A percentile compares a stretch with the other conserved stretches of the same genome.
Evolutionary conservation across 2,888 invertebrate species (phyloP).

Genomic region (Geophilus truncorum): DNA sequence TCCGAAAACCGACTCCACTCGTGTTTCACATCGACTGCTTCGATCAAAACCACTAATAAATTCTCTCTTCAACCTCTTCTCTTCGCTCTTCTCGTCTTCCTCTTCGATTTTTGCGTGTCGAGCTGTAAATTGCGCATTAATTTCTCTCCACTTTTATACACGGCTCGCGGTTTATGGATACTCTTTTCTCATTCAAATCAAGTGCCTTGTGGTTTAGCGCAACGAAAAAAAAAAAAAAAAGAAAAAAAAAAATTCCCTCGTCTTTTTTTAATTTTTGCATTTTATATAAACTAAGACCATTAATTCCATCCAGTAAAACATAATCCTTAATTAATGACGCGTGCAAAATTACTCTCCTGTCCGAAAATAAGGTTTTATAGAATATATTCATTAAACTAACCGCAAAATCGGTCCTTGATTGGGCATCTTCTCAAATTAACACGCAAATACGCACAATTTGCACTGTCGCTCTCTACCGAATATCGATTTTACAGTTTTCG

Average conservation of each 20-base stretch:
- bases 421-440: not conserved
- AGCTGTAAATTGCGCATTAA: conserved; percentile 3
- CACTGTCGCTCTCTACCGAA: not conserved
- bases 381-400: not conserved
- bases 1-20: not conserved
- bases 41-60: conserved; percentile 20
- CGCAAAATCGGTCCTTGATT: not conserved
- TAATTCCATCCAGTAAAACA: not conserved
- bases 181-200: conserved; percentile 3
- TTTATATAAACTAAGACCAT: not conserved
- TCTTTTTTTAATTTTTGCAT: not conserved
- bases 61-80: not conserved
- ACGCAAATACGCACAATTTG: not conserved
- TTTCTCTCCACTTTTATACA: not conserved
- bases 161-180: conserved; percentile 5
- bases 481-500: not conserved
- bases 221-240: not conserved
- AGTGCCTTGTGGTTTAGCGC: not conserved
- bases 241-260: not conserved
- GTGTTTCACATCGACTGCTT: conserved; percentile 11
- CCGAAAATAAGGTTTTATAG: not conserved
- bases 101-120: not conserved
- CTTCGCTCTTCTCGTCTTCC: not conserved
- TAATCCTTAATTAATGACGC: conserved; percentile 1
- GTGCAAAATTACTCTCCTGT: conserved; percentile 1